Evolutionary conservation across 2,888 invertebrate genomes (phyloP), one percentile per base, ranked within the genome.

Genomic region (Caenorhabditis angaria): DNA sequence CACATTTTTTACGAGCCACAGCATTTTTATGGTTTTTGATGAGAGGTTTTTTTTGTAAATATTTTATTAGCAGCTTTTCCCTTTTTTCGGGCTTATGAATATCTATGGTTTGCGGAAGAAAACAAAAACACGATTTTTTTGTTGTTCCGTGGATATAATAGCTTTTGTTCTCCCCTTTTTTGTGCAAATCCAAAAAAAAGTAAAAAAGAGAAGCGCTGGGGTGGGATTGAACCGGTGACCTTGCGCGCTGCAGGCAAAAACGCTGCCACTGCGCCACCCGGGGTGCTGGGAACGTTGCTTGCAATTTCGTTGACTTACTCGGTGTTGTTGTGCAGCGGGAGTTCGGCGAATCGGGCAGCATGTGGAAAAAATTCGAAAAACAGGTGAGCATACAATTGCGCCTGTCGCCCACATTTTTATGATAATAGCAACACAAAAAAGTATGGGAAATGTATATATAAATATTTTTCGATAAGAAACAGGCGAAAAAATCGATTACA

Each of bases 381-480:
- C 70, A 10, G 82, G 82, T 25, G 82, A 80, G 61, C 82, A 82
- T 24, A 80, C 80, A 50, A 80, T 75, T 35, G 77, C 75, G 24
- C 80, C 80, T 58, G 78, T 77, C 24, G 78, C 76, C 80, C 80
- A 80, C 81, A 82, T 82, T 32, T 32, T 41, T 41, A 18, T 41
- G 41, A 41, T 41, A 41, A 41, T 12, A 32, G 12, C 32, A 32
- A 32, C n/a, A 12, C 32, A 32, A 12, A 32, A 12, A 32, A 12
- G 12, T 5, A 32, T 12, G 12, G 12, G 12, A 32, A 32, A 32
- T 32, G 12, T 32, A 32, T 8, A 32, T 3, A 41, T 12, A 41
- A 41, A 3, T 18, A 41, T 41, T 10, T 6, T 32, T 41, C 18
- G 41, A 41, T 41, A 41, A 41, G 18, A 18, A 41, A 32, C 12